These are phyloP conservation scores for Caloenas nicobarica DNA, from an alignment of 2,113 vertebrate species.

Conservation along the genomic window DNA sequence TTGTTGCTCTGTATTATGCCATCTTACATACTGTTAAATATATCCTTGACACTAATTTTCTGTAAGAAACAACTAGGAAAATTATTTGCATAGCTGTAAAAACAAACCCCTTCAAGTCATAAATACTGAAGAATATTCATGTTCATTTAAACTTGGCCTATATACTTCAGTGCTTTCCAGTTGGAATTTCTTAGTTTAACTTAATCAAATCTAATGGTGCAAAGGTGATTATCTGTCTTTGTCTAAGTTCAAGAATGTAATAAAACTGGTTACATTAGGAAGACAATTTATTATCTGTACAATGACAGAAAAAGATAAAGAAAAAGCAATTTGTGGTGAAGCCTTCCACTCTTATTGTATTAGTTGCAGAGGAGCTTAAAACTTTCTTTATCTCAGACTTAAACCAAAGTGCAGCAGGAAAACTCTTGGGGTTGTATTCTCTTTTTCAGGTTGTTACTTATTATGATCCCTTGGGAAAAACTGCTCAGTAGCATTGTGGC, in stretches of 20 bases:
- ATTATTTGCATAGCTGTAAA: slow-evolving; percentile 7
- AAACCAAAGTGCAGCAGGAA: background rate
- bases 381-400: background rate
- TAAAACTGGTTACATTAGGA: slow-evolving; percentile 7
- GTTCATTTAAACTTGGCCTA: background rate
- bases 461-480: background rate
- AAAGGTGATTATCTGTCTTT: slow-evolving; percentile 11
- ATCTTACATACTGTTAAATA: background rate
- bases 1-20: background rate
- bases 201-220: slow-evolving; percentile 12
- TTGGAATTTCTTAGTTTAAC: background rate
- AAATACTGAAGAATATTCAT: background rate
- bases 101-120: background rate
- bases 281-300: background rate
- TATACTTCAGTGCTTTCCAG: background rate
- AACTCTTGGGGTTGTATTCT: background rate
- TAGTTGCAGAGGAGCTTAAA: background rate
- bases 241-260: background rate
- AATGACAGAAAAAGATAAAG: background rate
- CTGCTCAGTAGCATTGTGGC: background rate
- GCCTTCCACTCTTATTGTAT: background rate
- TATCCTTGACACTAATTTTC: background rate
- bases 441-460: background rate
- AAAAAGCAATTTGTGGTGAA: background rate
- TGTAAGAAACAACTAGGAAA: background rate